Evolutionary conservation across 2,113 vertebrate genomes (phyloP), one percentile per base, ranked within the genome.

Genomic region (Corvus cornix): DNA sequence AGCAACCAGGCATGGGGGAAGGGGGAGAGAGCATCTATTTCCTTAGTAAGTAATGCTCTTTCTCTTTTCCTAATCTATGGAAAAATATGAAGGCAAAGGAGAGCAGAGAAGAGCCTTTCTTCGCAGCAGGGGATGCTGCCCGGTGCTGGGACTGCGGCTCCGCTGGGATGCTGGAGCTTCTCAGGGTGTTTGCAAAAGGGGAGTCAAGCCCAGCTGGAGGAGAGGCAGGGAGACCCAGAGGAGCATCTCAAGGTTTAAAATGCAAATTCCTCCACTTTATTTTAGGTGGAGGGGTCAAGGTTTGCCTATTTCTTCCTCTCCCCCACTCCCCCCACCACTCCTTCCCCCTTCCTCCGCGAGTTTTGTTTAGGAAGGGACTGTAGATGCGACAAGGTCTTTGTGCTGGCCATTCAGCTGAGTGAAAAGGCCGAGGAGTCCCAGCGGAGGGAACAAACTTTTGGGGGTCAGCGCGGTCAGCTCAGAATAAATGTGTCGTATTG

Each of bases 401-500:
- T 99, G 98, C 97, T 90, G 97, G 95, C 98, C 97, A 97, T 98
- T 99, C 98, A 99, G 98, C 97, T 59, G 59, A 93, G 96, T 98
- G 98, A 99, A 99, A 99, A 98, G 98, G 97, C 98, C 96, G 97
- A 97, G 98, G 97, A 98, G 98, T 98, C 98, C 98, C 97, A 98
- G 98, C 94, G 96, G 97, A 98, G 98, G 98, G 98, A 98, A 98
- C 98, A 98, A 98, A 99, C 99, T 99, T 99, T 98, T 98, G 98
- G 98, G 97, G 99, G 99, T 99, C 99, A 99, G 97, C 93, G 94
- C 97, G 98, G 99, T 99, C 99, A 99, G 98, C 97, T 96, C 96
- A 91, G 98, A 97, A 99, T 99, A 98, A 99, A 99, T 99, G 98
- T 96, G 98, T 91, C 79, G 97, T 97, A 99, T 99, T 99, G 99